Evolutionary conservation across 2,888 invertebrate genomes (phyloP), one percentile per base, ranked within the genome.

Genomic region (Diabrotica balteata): DNA sequence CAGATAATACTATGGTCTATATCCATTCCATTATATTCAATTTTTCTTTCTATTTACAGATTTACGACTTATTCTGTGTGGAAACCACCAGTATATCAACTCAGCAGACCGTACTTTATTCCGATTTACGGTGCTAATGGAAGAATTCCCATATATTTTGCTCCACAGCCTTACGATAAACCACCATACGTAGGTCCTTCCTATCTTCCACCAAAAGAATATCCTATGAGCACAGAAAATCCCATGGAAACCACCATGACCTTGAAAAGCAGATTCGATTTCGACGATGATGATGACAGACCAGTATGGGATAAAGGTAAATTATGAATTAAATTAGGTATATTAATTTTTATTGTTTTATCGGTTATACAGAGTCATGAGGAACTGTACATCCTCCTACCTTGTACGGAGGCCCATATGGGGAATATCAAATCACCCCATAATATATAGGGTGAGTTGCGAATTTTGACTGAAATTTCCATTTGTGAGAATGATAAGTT

Each of bases 101-200:
- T 83, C 5, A 72, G 67, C 43, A 74, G 82, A n/a, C 83, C 84
- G 4, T 84, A 84, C 72, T 81, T 71, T 62, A 80, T 83, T 32
- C 83, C 84, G 0, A 73, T 83, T 8, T 83, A 77, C 72, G 81
- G 82, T 8, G 54, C 68, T 2, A 70, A 73, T 7, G 82, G 81
- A 7, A 71, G 77, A 32, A 63, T 77, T 7, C 82, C 82, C 0
- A 71, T 83, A 8, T 83, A 79, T 69, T 83, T 79, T 59, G 82
- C 83, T 0, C 82, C 82, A 8, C 82, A 82, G 66, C 79, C 81
- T 0, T 43, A 80, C 0, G 70, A 73, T 10, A 69, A 63, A 59
- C 73, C 71, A 4, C 70, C 77, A 0, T 77, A 64, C 60, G 63
- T 68, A 10, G 80, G 72, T 17, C 78, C 74, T 42, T 69, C 69